A percentile compares a stretch with the other conserved stretches of the same genome.
phyloP scores from a whole-genome alignment of 1,140 invertebrate genomes.

The Atta cephalotes region DNA sequence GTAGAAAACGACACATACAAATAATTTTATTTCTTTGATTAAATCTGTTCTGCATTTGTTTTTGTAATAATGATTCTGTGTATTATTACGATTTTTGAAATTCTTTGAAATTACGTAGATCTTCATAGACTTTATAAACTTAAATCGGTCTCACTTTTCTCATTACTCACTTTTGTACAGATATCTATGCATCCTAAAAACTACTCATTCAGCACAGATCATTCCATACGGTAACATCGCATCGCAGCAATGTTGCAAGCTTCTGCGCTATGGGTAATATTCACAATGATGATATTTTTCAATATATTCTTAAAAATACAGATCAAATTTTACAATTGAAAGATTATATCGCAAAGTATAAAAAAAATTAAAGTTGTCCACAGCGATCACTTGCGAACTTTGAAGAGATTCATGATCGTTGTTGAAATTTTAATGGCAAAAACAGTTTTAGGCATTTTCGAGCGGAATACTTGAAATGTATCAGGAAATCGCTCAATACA shows the following conservation, averaged over 20 bases:
- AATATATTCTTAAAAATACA: not conserved
- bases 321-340: slow-evolving; percentile 30
- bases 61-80: not conserved
- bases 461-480: slow-evolving; percentile 26
- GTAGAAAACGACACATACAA: not conserved
- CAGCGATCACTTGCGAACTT: not conserved
- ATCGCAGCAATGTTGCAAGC: no score
- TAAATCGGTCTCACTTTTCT: not conserved
- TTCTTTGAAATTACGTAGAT: not conserved
- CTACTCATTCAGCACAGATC: no score
- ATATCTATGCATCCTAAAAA: slow-evolving; percentile 21
- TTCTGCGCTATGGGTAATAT: not conserved
- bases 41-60: slow-evolving; percentile 1
- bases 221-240: no score
- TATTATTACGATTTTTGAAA: not conserved
- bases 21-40: not conserved
- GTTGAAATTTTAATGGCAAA: slow-evolving; percentile 2
- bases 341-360: not conserved
- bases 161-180: not conserved
- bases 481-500: slow-evolving; percentile 1
- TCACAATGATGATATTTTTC: not conserved
- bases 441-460: not conserved
- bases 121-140: not conserved
- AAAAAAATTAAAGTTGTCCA: slow-evolving; percentile 3
- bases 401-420: not conserved